Conservation (phyloP, 2,888 invertebrate genomes). For the Lasioglossum pauxillum region DNA sequence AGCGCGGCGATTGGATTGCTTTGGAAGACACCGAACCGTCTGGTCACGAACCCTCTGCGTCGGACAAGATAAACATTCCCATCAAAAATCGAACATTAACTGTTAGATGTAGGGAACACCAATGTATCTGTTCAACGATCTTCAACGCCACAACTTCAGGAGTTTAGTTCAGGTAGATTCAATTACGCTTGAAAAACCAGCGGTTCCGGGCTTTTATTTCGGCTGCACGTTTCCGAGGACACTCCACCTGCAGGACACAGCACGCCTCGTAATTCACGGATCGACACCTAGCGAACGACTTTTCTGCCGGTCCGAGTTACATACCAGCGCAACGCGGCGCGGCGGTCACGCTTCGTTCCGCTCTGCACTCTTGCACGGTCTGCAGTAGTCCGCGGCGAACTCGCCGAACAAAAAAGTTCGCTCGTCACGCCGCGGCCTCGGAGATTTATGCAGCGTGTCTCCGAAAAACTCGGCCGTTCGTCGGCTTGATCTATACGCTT, state of each 20-base stretch:
- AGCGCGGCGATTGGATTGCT: background rate
- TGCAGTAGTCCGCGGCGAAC: background rate
- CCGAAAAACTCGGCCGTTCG: slow-evolving; percentile 14
- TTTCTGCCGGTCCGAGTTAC: background rate
- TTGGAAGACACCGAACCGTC: background rate
- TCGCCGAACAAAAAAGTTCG: slow-evolving; percentile 16
- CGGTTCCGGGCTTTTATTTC: background rate
- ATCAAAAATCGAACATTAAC: no score
- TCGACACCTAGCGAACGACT: slow-evolving; percentile 35
- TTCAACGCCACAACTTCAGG: no score
- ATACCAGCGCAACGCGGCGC: background rate
- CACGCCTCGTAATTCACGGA: slow-evolving; percentile 29
- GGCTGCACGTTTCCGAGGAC: background rate
- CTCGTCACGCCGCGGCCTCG: slow-evolving; percentile 18
- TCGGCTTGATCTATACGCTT: slow-evolving; percentile 22
- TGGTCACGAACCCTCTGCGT: background rate
- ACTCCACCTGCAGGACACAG: background rate
- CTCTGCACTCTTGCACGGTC: background rate
- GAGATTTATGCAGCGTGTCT: slow-evolving; percentile 42
- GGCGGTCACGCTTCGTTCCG: slow-evolving; percentile 9
- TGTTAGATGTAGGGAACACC: no score
- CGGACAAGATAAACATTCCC: background rate
- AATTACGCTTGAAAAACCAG: background rate
- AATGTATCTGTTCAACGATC: no score
- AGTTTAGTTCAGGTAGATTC: background rate